These are phyloP conservation scores for Lasioglossum marginatum DNA, from an alignment of 2,888 invertebrate genomes.

Conservation along the genomic window DNA sequence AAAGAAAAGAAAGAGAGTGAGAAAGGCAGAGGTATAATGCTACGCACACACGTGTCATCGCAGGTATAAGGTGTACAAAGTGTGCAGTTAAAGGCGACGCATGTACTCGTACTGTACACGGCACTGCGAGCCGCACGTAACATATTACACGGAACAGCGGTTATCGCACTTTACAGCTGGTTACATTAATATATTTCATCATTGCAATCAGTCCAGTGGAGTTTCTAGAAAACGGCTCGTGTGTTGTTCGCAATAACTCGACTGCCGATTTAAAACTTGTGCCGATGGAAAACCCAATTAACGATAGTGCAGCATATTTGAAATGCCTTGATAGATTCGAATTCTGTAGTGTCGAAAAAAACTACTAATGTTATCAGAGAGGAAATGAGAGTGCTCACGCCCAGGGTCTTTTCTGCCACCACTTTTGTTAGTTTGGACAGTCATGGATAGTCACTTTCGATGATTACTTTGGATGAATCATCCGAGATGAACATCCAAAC, in stretches of 20 bases:
- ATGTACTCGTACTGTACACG: slow-evolving; percentile 16
- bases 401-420: too few relatives aligned
- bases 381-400: too few relatives aligned
- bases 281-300: too few relatives aligned
- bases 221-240: slow-evolving; percentile 24
- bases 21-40: slow-evolving; percentile 22
- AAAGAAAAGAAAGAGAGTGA: background rate
- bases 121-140: slow-evolving; percentile 22
- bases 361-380: too few relatives aligned
- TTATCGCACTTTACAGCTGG: slow-evolving; percentile 24
- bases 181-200: slow-evolving; percentile 50
- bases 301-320: too few relatives aligned
- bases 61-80: slow-evolving; percentile 37
- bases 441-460: too few relatives aligned
- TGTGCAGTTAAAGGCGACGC: slow-evolving; percentile 23
- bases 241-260: background rate
- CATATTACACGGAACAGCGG: slow-evolving; percentile 32
- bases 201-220: slow-evolving; percentile 18
- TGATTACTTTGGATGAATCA: too few relatives aligned
- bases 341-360: too few relatives aligned
- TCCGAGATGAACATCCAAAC: too few relatives aligned
- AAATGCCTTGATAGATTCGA: too few relatives aligned
- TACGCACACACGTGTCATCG: slow-evolving; percentile 23
- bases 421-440: too few relatives aligned
- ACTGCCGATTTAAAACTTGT: background rate